A percentile compares a stretch with the other conserved stretches of the same genome.
Conservation (phyloP, 2,113 vertebrate genomes). For the Maccullochella peelii region DNA sequence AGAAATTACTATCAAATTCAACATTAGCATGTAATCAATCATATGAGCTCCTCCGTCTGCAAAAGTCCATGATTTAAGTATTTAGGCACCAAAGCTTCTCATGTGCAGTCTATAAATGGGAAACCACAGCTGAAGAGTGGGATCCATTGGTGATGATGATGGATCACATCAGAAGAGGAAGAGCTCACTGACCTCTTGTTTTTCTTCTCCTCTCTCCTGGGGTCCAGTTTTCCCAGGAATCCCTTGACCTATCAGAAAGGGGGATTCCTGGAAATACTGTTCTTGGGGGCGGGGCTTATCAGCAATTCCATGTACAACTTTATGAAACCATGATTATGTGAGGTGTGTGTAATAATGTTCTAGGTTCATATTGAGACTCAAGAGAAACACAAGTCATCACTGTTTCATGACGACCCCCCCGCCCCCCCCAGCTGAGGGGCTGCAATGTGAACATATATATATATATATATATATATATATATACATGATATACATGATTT, state of each 20-base stretch:
- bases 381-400: not conserved
- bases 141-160: too few species aligned
- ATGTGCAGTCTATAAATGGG: not conserved
- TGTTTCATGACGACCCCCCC: too few species aligned
- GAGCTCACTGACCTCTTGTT: not conserved
- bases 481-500: too few species aligned
- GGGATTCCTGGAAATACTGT: conserved; percentile 99
- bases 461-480: not conserved
- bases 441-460: not conserved
- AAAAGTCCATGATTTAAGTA: not conserved
- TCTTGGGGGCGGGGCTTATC: conserved; percentile 95
- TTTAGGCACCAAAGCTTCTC: not conserved
- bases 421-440: too few species aligned
- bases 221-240: conserved; percentile 99
- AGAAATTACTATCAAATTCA: not conserved
- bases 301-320: conserved; percentile 33
- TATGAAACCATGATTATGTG: not conserved
- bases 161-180: not conserved
- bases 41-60: not conserved
- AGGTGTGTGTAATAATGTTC: not conserved
- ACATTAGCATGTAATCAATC: not conserved
- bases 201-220: conserved; percentile 88
- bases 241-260: conserved; percentile 91
- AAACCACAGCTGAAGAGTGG: not conserved
- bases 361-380: not conserved